These are phyloP conservation scores for Smutsia gigantea DNA, from an alignment of 2,797 vertebrate species.

Conservation along the genomic window DNA sequence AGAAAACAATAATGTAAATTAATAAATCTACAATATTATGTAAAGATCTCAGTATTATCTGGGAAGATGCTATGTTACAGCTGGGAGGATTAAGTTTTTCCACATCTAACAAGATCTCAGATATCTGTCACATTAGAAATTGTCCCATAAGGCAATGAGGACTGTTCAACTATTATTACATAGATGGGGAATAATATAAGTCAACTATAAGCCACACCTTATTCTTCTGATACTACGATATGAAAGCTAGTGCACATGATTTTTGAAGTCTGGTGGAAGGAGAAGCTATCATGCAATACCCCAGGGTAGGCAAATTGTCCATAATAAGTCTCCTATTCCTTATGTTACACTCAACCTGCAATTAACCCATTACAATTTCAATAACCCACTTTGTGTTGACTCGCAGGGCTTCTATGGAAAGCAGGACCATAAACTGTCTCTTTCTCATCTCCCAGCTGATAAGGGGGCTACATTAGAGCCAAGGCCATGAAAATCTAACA, in stretches of 20 bases:
- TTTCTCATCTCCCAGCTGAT: neutral
- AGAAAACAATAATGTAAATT: conserved; percentile 29
- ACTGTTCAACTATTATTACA: neutral
- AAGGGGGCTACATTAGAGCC: neutral
- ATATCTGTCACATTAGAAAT: neutral
- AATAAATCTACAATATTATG: neutral
- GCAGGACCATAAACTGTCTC: neutral
- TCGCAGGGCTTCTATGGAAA: neutral
- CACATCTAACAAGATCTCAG: neutral
- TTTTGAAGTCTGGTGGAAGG: neutral
- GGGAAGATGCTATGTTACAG: neutral
- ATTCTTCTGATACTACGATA: neutral
- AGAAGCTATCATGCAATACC: neutral
- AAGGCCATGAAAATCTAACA: neutral
- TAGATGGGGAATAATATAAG: neutral
- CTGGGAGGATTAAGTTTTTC: neutral
- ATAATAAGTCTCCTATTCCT: neutral
- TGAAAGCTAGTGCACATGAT: neutral
- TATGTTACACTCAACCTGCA: neutral
- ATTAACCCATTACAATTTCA: conserved; percentile 10
- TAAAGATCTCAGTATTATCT: conserved; percentile 25
- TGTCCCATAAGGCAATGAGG: neutral
- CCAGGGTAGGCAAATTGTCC: neutral
- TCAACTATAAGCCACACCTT: neutral
- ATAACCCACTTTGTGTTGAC: neutral